Evolutionary conservation across 2,113 vertebrate genomes (phyloP).

Genomic region (Solea senegalensis): DNA sequence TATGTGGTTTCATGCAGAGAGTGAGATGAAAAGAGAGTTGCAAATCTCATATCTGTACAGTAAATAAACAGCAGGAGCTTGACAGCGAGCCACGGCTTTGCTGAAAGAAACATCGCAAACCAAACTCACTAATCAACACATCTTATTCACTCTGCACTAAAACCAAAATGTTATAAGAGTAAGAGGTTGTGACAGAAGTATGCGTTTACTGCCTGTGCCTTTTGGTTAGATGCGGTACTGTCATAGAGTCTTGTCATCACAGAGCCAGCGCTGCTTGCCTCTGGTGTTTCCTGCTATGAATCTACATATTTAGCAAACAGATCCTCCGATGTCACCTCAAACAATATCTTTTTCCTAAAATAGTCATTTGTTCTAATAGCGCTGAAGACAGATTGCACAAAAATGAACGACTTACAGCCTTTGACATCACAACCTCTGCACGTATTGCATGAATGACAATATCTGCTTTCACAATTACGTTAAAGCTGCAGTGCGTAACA

Average conservation of each 20-base stretch:
- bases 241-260: no score
- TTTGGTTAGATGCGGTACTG: no score
- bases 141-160: not conserved
- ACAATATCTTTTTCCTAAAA: not conserved
- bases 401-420: not conserved
- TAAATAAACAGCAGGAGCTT: not conserved
- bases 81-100: not conserved
- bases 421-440: not conserved
- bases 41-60: not conserved
- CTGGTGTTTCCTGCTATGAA: not conserved
- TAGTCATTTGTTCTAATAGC: not conserved
- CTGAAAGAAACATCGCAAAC: not conserved
- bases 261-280: no score
- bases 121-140: not conserved
- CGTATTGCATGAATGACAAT: not conserved
- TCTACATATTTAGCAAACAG: not conserved
- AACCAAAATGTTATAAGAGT: not conserved
- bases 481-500: no score
- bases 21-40: not conserved
- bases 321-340: not conserved
- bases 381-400: not conserved
- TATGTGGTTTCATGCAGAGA: conserved; percentile 1
- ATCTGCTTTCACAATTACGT: not conserved
- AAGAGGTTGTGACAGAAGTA: no score
- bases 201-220: no score